Evolutionary conservation across 2,888 invertebrate genomes (phyloP), one percentile per base, ranked within the genome.

Genomic region (Spisula subtruncata): DNA sequence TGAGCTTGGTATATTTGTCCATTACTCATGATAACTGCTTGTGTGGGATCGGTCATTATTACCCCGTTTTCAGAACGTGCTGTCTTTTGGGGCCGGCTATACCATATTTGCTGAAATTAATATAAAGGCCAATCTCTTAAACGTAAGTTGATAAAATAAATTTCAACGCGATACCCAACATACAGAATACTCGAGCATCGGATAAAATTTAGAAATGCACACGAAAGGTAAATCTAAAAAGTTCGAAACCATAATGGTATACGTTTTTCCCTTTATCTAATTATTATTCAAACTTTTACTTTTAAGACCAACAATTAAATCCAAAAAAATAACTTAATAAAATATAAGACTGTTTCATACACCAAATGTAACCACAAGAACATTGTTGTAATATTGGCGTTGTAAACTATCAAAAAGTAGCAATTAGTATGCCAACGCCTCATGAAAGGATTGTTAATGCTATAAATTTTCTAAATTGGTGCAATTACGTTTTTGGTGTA

Each of bases 1-100:
- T 91, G 90, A 56, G 92, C 81, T n/a, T 83, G 82, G 83, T 92
- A 92, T 8, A 92, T n/a, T 81, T 92, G 91, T 85, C 92, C 92
- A 56, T 90, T 92, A 56, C 82, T 88, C 25, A 88, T 83, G 60
- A 92, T 88, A 20, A 90, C 90, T 18, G 90, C 86, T 85, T 91
- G 91, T 51, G 85, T 86, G 20, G 90, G 92, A 56, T 92, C 92
- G 5, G 89, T 41, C 85, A 92, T 85, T 71, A 92, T 86, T 0
- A 90, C 90, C n/a, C 92, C 92, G 32, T 92, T 92, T 54, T 92
- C 92, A 41, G 91, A 85, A 16, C 92, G 89, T 4, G 90, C 89
- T 16, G 90, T 86, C 83, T 92, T 92, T 75, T 91, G 51, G 6
- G 90, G 90, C 0, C 89, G 86, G 35, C 86, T 86, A 83, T 90